Conservation (phyloP, 2,113 vertebrate species). For the Alethe castanea region DNA sequence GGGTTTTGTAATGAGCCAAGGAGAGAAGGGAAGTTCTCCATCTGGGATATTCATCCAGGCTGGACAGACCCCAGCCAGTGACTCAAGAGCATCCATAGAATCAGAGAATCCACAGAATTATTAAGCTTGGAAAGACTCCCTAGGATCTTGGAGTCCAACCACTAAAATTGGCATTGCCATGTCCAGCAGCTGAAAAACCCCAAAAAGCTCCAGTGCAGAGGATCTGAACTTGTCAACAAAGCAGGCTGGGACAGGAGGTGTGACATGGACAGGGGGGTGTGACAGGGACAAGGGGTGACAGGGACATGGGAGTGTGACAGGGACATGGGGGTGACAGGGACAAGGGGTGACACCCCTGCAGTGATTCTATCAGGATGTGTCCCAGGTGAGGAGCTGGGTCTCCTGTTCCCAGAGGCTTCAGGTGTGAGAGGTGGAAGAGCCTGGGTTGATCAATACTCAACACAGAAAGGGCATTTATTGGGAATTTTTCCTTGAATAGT, state of each 20-base stretch:
- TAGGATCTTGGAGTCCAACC: background rate
- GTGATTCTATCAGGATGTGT: fast-evolving
- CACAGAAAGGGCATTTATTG: background rate
- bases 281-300: background rate
- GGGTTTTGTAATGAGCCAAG: background rate
- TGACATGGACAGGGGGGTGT: background rate
- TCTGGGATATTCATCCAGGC: background rate
- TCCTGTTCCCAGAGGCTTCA: background rate
- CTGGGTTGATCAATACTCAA: background rate
- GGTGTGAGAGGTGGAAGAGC: background rate
- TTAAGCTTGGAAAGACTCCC: background rate
- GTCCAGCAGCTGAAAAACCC: background rate
- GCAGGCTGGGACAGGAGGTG: background rate
- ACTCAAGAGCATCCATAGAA: background rate
- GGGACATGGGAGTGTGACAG: background rate
- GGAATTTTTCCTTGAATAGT: background rate
- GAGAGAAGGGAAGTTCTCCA: background rate
- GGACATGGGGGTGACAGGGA: background rate
- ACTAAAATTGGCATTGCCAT: background rate
- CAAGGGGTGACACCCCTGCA: background rate
- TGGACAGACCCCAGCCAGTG: background rate
- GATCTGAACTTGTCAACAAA: background rate
- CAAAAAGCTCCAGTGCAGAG: background rate
- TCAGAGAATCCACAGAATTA: background rate
- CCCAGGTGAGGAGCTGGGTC: background rate